phyloP scores from a whole-genome alignment of 2,888 invertebrate species.

The Stictocephala bisonia region DNA sequence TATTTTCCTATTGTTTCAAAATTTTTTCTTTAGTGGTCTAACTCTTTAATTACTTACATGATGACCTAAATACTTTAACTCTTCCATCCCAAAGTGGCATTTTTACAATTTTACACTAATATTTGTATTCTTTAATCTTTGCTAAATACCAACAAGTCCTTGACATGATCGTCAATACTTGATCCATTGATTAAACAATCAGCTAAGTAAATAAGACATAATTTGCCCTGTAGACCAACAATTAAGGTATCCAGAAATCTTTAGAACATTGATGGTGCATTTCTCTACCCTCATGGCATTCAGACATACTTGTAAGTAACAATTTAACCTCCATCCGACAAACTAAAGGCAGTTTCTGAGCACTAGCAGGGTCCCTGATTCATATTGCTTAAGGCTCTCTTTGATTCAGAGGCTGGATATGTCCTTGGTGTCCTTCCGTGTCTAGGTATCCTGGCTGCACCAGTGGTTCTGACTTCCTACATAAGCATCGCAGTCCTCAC shows the following conservation, averaged over 20 bases:
- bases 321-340: too few species aligned
- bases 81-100: too few species aligned
- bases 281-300: background rate
- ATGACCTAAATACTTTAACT: slow-evolving; percentile 58
- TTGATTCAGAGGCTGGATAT: too few species aligned
- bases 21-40: slow-evolving; percentile 56
- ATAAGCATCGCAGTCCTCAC: too few species aligned
- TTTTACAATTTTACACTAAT: slow-evolving; percentile 53
- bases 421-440: too few species aligned
- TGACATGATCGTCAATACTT: background rate
- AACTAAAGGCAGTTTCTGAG: too few species aligned
- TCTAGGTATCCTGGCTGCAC: too few species aligned
- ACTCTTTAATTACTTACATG: slow-evolving; percentile 56
- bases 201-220: background rate
- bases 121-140: background rate
- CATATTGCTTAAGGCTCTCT: too few species aligned
- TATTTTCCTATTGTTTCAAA: slow-evolving; percentile 50
- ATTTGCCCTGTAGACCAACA: background rate
- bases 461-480: too few species aligned
- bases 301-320: too few species aligned
- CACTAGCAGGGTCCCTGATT: too few species aligned
- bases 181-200: background rate
- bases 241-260: background rate
- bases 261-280: background rate
- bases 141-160: background rate